phyloP scores from a whole-genome alignment of 2,888 invertebrate species.

The Thera obeliscata region DNA sequence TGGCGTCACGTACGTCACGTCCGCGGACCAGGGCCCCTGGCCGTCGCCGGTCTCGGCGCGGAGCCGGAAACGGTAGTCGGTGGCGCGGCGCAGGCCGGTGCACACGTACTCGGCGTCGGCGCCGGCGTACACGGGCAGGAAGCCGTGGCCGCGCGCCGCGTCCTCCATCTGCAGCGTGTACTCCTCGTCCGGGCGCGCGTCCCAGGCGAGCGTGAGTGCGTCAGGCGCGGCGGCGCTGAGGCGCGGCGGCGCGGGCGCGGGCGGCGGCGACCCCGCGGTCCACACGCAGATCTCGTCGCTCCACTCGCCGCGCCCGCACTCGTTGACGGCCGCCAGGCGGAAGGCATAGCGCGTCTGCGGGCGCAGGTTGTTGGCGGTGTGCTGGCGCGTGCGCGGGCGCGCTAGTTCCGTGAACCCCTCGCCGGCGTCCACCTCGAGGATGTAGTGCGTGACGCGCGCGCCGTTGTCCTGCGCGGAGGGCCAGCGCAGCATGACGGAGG shows the following conservation, averaged over 20 bases:
- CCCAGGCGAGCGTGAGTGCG: constrained; percentile 90
- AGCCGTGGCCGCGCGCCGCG: constrained; percentile 89
- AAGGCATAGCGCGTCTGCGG: constrained; percentile 93
- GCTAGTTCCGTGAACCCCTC: constrained; percentile 89
- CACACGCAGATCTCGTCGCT: constrained; percentile 87
- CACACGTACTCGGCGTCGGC: constrained; percentile 88
- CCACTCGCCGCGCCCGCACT: constrained; percentile 90
- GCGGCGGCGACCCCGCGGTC: constrained; percentile 92
- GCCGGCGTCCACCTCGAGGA: constrained; percentile 91
- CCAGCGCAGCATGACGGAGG: constrained; percentile 89
- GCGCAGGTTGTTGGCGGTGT: constrained; percentile 89
- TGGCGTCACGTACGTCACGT: constrained; percentile 90
- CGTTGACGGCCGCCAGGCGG: constrained; percentile 93
- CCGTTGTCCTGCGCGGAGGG: constrained; percentile 91
- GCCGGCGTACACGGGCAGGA: constrained; percentile 91
- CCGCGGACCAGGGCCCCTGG: constrained; percentile 91
- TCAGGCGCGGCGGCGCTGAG: constrained; percentile 86
- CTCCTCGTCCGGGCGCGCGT: constrained; percentile 90
- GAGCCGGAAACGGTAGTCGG: constrained; percentile 92
- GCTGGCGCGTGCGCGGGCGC: constrained; percentile 90
- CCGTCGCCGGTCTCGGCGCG: constrained; percentile 93
- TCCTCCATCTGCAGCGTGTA: constrained; percentile 93
- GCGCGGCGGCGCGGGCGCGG: constrained; percentile 90
- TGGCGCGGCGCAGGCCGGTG: constrained; percentile 88
- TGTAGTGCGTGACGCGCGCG: constrained; percentile 89